Conservation (phyloP, 1,140 invertebrate species). For the Heterodera carotae region DNA sequence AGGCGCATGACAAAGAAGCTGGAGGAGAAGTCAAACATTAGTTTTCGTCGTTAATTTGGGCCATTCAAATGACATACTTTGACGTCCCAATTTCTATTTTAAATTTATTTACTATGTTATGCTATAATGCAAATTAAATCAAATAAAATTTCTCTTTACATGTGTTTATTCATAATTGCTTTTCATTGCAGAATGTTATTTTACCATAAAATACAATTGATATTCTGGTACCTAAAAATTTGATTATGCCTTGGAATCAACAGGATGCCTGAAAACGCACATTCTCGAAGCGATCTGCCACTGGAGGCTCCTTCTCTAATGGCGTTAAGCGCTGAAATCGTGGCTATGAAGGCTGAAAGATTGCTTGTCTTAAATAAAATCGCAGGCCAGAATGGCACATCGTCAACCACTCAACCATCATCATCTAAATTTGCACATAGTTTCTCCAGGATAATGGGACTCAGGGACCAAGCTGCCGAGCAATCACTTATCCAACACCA, state of each 20-base stretch:
- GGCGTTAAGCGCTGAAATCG: conserved; percentile 36
- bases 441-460: conserved; percentile 7
- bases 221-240: too few relatives aligned
- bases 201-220: too few relatives aligned
- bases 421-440: conserved; percentile 1
- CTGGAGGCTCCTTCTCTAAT: conserved; percentile 35
- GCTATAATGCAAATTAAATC: too few relatives aligned
- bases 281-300: conserved; percentile 23
- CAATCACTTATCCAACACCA: conserved; percentile 26
- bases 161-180: too few relatives aligned
- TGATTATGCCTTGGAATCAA: too few relatives aligned
- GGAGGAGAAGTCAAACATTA: not conserved
- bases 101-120: too few relatives aligned
- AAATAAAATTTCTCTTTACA: too few relatives aligned
- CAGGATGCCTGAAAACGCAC: conserved; percentile 32
- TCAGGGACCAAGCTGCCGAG: conserved; percentile 20
- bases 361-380: conserved; percentile 7
- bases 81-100: too few relatives aligned
- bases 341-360: conserved; percentile 25
- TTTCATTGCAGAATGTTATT: too few relatives aligned
- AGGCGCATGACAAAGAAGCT: not conserved
- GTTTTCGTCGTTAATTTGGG: conserved; percentile 1
- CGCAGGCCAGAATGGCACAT: conserved; percentile 2
- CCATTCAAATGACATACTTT: too few relatives aligned
- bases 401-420: not conserved